These are phyloP conservation scores for Neosilurus mollespiculum DNA, from an alignment of 2,797 vertebrate genomes.

Conservation along the genomic window DNA sequence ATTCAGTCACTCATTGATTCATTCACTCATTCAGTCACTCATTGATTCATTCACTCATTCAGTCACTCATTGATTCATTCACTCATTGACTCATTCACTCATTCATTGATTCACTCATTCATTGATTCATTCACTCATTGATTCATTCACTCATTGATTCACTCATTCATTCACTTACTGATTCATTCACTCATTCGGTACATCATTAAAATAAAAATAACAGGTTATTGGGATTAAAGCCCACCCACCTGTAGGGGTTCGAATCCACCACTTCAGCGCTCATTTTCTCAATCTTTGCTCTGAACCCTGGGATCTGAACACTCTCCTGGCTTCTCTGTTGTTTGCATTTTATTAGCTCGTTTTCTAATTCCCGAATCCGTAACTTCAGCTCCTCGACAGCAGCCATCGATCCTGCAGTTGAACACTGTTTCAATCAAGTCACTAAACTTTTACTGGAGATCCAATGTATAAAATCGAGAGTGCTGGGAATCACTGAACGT, in stretches of 20 bases:
- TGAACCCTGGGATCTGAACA: slow-evolving; percentile 54
- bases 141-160: too few species aligned
- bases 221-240: background rate
- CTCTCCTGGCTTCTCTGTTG: slow-evolving; percentile 68
- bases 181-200: background rate
- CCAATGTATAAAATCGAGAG: background rate
- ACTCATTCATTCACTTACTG: too few species aligned
- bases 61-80: too few species aligned
- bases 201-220: background rate
- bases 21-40: too few species aligned
- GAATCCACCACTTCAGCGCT: slow-evolving; percentile 93
- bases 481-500: slow-evolving; percentile 48
- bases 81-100: too few species aligned
- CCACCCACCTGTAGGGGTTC: slow-evolving; percentile 90
- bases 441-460: background rate
- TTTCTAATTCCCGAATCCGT: slow-evolving; percentile 85
- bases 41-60: too few species aligned
- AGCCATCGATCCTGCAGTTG: slow-evolving; percentile 61
- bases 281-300: slow-evolving; percentile 86
- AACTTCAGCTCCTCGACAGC: slow-evolving; percentile 80
- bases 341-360: slow-evolving; percentile 80
- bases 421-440: background rate
- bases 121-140: too few species aligned
- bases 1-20: too few species aligned
- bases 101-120: too few species aligned